phyloP scores from a whole-genome alignment of 2,888 invertebrate genomes.

The Adelphocoris suturalis region DNA sequence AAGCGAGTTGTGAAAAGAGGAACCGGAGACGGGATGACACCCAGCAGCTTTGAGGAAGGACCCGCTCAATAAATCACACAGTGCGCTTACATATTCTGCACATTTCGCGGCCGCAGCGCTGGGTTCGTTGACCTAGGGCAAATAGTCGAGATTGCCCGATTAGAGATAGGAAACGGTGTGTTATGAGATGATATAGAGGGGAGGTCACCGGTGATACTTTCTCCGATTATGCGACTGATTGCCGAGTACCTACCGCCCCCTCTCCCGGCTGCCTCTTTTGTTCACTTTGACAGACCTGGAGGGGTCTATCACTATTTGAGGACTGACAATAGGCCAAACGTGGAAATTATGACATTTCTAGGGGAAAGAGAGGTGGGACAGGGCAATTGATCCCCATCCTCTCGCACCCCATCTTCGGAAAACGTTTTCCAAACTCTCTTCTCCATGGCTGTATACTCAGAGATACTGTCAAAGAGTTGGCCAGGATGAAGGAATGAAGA shows the following conservation, averaged over 20 bases:
- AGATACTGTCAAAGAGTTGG: slow-evolving; percentile 40
- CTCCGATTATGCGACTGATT: slow-evolving; percentile 55
- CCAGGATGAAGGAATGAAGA: neutral
- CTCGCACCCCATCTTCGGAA: slow-evolving; percentile 41
- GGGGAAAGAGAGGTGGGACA: slow-evolving; percentile 1
- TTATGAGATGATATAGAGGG: neutral
- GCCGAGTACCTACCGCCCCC: neutral
- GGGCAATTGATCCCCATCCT: neutral
- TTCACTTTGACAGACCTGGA: slow-evolving; percentile 39
- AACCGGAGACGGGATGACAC: slow-evolving; percentile 49
- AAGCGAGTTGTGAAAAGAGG: slow-evolving; percentile 7
- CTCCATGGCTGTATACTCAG: neutral
- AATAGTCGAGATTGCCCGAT: slow-evolving; percentile 62
- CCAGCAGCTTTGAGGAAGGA: slow-evolving; percentile 33
- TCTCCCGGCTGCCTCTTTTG: slow-evolving; percentile 5
- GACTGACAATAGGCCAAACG: slow-evolving; percentile 45
- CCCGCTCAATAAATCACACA: slow-evolving; percentile 21
- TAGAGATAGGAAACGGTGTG: slow-evolving; percentile 37
- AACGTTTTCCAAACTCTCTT: slow-evolving; percentile 44
- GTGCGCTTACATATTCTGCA: slow-evolving; percentile 26
- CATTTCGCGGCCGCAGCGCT: slow-evolving; percentile 1
- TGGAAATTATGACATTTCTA: slow-evolving; percentile 60
- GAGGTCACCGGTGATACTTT: slow-evolving; percentile 41
- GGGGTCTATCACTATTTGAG: slow-evolving; percentile 57
- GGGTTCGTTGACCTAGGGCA: slow-evolving; percentile 63